These are phyloP conservation scores for Atherinomorus stipes DNA, from an alignment of 2,113 vertebrate species.

Conservation along the genomic window DNA sequence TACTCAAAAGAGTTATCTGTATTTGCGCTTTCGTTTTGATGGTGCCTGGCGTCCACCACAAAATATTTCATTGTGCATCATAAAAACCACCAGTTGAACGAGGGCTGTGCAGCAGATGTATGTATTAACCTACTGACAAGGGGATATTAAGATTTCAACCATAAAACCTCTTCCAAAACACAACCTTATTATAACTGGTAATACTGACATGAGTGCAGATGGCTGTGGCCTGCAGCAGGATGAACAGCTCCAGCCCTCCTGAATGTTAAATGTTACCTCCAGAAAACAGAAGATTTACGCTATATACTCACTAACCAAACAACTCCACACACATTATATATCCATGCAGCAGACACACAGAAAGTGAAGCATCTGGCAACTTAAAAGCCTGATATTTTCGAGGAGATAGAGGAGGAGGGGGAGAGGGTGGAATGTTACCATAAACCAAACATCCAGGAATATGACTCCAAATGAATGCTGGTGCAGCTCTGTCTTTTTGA, in stretches of 20 bases:
- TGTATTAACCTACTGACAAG: slow-evolving; percentile 1
- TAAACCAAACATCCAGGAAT: neutral
- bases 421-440: neutral
- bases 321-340: neutral
- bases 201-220: slow-evolving; percentile 1
- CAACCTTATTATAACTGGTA: neutral
- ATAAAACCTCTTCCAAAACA: slow-evolving; percentile 8
- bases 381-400: neutral
- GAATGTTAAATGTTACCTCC: neutral
- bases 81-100: neutral
- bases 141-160: neutral
- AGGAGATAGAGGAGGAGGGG: no score
- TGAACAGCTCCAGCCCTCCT: neutral
- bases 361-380: slow-evolving; percentile 1
- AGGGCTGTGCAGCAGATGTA: slow-evolving; percentile 4
- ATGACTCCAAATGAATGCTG: neutral
- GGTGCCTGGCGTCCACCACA: neutral
- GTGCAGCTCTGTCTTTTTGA: neutral
- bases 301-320: neutral
- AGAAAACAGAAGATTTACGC: neutral
- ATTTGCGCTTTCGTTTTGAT: neutral
- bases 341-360: slow-evolving; percentile 1
- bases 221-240: neutral
- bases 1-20: neutral
- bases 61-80: slow-evolving; percentile 9